Evolutionary conservation across 2,113 vertebrate genomes (phyloP), one percentile per base, ranked within the genome.

Genomic region (Bombycilla garrulus): DNA sequence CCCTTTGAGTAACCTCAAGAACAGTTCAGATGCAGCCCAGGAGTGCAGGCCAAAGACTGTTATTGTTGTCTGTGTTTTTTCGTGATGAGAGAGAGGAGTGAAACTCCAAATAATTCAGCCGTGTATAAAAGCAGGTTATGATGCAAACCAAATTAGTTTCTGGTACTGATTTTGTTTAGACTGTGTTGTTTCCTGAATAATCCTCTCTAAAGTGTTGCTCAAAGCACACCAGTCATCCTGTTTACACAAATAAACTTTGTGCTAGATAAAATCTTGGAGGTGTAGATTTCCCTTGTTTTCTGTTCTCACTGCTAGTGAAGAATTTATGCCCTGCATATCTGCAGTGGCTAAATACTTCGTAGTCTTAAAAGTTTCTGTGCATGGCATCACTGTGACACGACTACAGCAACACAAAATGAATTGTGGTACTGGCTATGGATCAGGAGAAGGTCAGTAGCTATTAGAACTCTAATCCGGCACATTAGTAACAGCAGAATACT

Each of bases 91-190:
- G 26, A 42, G 51, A 18, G n/a, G 33, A 73, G 60, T 80, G 50
- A 85, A 84, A 61, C 5, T 85, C 42, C 29, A 45, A 36, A 48
- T 76, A 54, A 62, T 15, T 57, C 57, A 69, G 31, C 20, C 2
- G 0, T 35, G 20, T 40, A 56, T 51, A n/a, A 67, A 79, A 78
- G 0, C 25, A 53, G 35, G 18, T 57, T 58, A 29, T 15, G 31
- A 17, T 85, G 50, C 26, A 60, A 66, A 51, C 14, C 61, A 54
- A 33, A 17, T 18, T 85, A 42, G 33, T 72, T 94, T 69, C 66
- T 91, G 36, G 36, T 48, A 12, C 53, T 66, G 77, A 33, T 61
- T 91, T 86, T 95, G 29, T 70, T 95, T 95, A 93, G 77, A 38
- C 64, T 91, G 35, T 50, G 25, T 38, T 1, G 5, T 79, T 85